Evolutionary conservation across 64 coral and sea anemone genomes (phyloP), one percentile per base, ranked within the genome.

Genomic region (Porites australiensis): DNA sequence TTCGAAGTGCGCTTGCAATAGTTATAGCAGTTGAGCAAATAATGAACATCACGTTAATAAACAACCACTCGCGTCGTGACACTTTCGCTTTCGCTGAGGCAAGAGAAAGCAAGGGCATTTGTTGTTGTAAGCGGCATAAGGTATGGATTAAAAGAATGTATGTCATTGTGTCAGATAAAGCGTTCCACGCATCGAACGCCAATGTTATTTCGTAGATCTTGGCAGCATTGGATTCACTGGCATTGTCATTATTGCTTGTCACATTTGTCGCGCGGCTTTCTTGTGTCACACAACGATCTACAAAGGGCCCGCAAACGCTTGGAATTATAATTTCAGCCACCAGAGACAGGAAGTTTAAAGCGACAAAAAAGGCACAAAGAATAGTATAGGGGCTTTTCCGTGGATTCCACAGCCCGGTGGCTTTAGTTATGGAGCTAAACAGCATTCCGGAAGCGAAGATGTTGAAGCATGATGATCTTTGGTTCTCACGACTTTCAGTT

Each of bases 291-390:
- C 82, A 85, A 67, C 64, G 58, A 85, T 85, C 82, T 7, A 65
- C 64, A 47, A 63, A 68, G 60, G 64, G 58, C 7, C 81, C 81
- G 43, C 81, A 84, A 44, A 85, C 18, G 5, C 82, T 85, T 65
- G 61, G 82, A 50, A 85, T 85, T 85, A 65, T 67, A 37, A 85
- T 85, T 68, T 85, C 82, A 45, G 61, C 64, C 45, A 85, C 15
- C 20, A 85, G 22, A 10, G 82, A 85, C 16, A 50, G n/a, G 11
- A 66, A 2, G 59, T 85, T 85, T 19, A 85, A 50, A 16, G 19
- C 19, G 8, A 85, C 58, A 49, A 85, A 63, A 16, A 85, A n/a
- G 60, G 62, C 21, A 19, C 82, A 85, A 20, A 85, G 58, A 22
- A 85, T 8, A 65, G 82, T 2, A 50, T 85, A 85, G 61, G 2